Percentiles rank a stretch among this genome's conserved stretches.
Conservation (phyloP, 2,113 vertebrate species). For the Phaethornis superciliosus region DNA sequence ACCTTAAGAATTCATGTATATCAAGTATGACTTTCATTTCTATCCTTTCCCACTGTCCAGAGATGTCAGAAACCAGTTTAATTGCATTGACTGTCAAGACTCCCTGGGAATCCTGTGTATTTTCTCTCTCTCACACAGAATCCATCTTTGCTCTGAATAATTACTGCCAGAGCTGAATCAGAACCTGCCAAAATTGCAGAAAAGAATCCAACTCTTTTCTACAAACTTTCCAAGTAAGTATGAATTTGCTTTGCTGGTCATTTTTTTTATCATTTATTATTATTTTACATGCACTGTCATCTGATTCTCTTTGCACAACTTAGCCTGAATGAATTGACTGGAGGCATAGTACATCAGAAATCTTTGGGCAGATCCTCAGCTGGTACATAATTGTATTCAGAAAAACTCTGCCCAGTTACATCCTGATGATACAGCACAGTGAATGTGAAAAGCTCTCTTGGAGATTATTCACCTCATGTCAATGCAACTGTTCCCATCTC, state of each 20-base stretch:
- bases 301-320: not conserved
- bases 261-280: not conserved
- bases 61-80: slow-evolving; percentile 48
- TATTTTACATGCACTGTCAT: not conserved
- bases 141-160: slow-evolving; percentile 24
- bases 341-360: not conserved
- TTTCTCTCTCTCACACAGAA: not conserved
- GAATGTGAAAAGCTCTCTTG: slow-evolving; percentile 41
- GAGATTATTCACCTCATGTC: slow-evolving; percentile 20
- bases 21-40: not conserved
- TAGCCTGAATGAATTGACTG: not conserved
- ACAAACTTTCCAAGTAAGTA: slow-evolving; percentile 28
- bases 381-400: not conserved
- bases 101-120: slow-evolving; percentile 15
- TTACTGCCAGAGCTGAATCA: slow-evolving; percentile 42
- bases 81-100: slow-evolving; percentile 13
- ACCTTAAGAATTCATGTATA: not conserved
- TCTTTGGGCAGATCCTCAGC: not conserved
- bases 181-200: slow-evolving; percentile 5
- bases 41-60: slow-evolving; percentile 12
- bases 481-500: not conserved
- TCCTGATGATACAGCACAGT: not conserved
- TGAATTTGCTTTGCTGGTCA: not conserved
- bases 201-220: slow-evolving; percentile 22
- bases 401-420: not conserved